Evolutionary conservation across 2,888 invertebrate species (phyloP).

Genomic region (Phania funesta): DNA sequence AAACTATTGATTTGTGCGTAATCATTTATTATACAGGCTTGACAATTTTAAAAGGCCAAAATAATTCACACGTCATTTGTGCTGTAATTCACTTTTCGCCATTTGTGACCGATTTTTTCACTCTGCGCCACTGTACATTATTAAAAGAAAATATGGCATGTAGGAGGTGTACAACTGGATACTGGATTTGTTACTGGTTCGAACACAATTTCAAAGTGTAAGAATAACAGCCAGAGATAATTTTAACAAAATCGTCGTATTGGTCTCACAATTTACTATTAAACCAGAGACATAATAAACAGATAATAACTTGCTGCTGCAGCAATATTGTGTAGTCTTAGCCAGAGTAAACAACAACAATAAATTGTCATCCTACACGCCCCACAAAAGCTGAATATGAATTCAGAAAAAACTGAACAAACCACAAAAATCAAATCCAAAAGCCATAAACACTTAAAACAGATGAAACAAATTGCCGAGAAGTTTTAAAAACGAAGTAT

Average conservation of each 20-base stretch:
- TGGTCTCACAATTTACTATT: slow-evolving; percentile 4
- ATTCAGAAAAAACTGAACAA: neutral
- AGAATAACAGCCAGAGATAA: slow-evolving; percentile 26
- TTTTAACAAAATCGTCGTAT: slow-evolving; percentile 37
- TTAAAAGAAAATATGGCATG: slow-evolving; percentile 46
- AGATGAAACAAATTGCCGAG: neutral
- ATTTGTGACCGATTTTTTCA: no score
- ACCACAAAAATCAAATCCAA: slow-evolving; percentile 27
- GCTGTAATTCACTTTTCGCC: no score
- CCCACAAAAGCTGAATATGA: slow-evolving; percentile 55
- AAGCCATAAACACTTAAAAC: slow-evolving; percentile 43
- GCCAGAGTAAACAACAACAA: slow-evolving; percentile 4
- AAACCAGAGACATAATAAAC: slow-evolving; percentile 53
- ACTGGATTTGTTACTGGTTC: slow-evolving; percentile 7
- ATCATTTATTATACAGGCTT: no score
- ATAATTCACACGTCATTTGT: no score
- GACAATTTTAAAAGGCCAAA: no score
- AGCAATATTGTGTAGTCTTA: slow-evolving; percentile 2
- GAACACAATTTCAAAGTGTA: slow-evolving; percentile 27
- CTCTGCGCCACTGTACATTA: slow-evolving; percentile 4
- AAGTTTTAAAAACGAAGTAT: no score
- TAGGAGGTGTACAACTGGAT: slow-evolving; percentile 57
- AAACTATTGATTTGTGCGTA: no score
- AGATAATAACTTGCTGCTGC: slow-evolving; percentile 54
- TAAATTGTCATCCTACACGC: slow-evolving; percentile 64